Evolutionary conservation across 2,113 vertebrate genomes (phyloP).

Genomic region (Rhineura floridana): DNA sequence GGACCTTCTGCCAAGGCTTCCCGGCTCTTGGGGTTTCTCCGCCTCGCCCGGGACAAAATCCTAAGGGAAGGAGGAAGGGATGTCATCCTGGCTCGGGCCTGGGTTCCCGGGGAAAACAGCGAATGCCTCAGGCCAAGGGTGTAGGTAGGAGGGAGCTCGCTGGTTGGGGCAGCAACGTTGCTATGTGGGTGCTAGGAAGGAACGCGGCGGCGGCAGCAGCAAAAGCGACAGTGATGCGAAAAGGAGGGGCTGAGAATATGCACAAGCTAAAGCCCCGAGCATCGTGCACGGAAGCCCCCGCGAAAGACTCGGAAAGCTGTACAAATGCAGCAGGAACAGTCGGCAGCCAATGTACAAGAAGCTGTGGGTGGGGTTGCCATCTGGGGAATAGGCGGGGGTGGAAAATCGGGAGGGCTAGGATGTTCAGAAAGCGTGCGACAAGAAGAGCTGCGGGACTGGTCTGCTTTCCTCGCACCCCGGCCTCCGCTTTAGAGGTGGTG

Average conservation of each 20-base stretch:
- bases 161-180: neutral
- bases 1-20: neutral
- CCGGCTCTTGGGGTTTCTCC: neutral
- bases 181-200: slow-evolving; percentile 1
- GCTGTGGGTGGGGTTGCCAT: neutral
- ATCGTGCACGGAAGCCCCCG: neutral
- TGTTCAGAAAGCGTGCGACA: neutral
- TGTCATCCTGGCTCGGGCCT: slow-evolving; percentile 17
- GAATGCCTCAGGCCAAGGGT: slow-evolving; percentile 19
- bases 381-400: neutral
- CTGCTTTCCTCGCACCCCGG: neutral
- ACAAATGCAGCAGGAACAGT: neutral
- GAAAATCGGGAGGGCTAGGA: no score
- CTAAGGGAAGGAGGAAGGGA: neutral
- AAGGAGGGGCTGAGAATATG: neutral
- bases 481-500: neutral
- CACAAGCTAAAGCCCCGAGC: neutral
- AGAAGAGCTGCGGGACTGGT: slow-evolving; percentile 8
- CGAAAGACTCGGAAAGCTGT: neutral
- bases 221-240: neutral
- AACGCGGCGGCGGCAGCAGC: neutral
- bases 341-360: neutral
- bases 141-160: slow-evolving; percentile 23
- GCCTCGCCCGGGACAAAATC: neutral
- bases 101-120: slow-evolving; percentile 12